Percentiles rank a stretch among this genome's conserved stretches.
Conservation (phyloP, 2,113 vertebrate genomes). For the Fukomys damarensis region DNA sequence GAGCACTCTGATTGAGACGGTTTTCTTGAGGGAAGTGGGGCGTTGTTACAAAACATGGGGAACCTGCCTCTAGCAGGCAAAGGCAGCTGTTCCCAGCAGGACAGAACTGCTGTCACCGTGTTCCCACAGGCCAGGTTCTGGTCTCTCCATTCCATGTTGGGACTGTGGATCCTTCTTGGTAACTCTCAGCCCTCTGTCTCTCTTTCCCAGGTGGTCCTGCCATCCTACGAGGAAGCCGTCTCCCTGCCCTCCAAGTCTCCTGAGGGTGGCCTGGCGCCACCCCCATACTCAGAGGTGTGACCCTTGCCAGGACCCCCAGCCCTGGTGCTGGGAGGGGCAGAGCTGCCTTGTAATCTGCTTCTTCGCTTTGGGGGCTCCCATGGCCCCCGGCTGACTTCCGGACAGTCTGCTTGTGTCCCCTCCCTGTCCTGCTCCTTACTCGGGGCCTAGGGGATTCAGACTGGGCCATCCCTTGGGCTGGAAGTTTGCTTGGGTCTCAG, state of each 20-base stretch:
- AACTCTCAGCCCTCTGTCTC: not conserved
- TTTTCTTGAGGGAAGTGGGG: not conserved
- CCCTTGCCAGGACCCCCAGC: not conserved
- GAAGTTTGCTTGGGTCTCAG: not conserved
- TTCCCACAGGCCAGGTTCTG: not conserved
- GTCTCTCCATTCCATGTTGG: not conserved
- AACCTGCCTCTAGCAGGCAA: not conserved
- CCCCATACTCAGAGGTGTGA: constrained; percentile 84
- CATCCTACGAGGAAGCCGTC: constrained; percentile 88
- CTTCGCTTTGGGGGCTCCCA: constrained; percentile 50
- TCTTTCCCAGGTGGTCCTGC: constrained; percentile 85
- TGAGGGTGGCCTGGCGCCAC: constrained; percentile 64
- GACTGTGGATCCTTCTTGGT: not conserved
- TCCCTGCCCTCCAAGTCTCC: constrained; percentile 85
- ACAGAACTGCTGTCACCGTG: not conserved
- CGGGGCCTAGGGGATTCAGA: not conserved
- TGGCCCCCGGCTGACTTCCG: constrained; percentile 26
- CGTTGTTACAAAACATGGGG: not conserved
- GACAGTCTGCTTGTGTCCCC: constrained; percentile 64
- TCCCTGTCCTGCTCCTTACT: constrained; percentile 45
- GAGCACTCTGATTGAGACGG: not conserved
- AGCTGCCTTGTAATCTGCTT: constrained; percentile 46
- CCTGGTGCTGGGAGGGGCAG: not conserved
- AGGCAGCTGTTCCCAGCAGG: too few relatives aligned
- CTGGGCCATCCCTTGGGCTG: not conserved